Conservation (phyloP, 2,888 invertebrate species). For the Mactromeris polynyma region DNA sequence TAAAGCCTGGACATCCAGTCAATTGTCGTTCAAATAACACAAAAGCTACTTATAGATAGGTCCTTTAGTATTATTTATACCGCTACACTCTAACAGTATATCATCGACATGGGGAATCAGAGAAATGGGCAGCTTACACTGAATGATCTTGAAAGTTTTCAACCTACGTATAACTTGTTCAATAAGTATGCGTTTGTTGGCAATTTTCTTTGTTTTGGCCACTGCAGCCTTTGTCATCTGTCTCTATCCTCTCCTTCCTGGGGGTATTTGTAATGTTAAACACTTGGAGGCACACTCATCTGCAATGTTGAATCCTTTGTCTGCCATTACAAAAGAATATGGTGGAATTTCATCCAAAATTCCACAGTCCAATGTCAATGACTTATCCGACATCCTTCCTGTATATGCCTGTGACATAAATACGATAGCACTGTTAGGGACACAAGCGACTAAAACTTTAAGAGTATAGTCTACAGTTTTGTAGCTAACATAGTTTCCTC, state of each 20-base stretch:
- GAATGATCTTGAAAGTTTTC: constrained; percentile 55
- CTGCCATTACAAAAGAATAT: constrained; percentile 65
- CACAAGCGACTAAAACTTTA: constrained; percentile 62
- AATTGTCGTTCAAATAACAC: no score
- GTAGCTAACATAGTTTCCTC: no score
- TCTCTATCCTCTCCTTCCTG: constrained; percentile 58
- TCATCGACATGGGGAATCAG: constrained; percentile 64
- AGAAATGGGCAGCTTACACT: constrained; percentile 61
- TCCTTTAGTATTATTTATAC: constrained; percentile 10
- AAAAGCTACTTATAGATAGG: no score
- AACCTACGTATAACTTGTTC: constrained; percentile 70
- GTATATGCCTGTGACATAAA: constrained; percentile 54
- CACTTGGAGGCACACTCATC: constrained; percentile 42
- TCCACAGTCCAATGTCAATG: constrained; percentile 58
- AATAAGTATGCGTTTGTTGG: constrained; percentile 70
- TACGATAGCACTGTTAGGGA: constrained; percentile 66
- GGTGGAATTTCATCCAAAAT: constrained; percentile 59
- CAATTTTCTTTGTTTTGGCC: constrained; percentile 62
- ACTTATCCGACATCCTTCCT: constrained; percentile 68
- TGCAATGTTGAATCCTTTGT: constrained; percentile 69
- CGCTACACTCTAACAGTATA: constrained; percentile 63
- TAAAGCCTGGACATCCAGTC: no score
- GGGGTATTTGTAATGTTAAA: constrained; percentile 58
- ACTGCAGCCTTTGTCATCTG: constrained; percentile 63
- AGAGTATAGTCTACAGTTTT: constrained; percentile 46